phyloP scores from a whole-genome alignment of 1,140 invertebrate genomes.

The Bathynomus jamesi region DNA sequence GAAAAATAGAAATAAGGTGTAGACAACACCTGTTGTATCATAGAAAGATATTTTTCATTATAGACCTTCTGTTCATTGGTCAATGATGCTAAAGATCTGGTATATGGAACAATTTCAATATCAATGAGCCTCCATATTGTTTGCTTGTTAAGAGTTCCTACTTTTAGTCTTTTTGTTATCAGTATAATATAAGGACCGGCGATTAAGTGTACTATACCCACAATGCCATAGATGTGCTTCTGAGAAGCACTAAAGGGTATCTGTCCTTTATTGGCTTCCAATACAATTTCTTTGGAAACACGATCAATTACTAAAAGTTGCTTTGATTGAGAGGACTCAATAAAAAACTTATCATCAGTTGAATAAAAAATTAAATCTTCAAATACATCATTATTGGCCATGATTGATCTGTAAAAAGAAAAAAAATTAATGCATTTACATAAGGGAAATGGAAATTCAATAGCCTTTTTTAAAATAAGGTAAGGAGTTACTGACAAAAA shows the following conservation, averaged over 20 bases:
- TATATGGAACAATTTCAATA: conserved; percentile 79
- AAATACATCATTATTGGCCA: conserved; percentile 20
- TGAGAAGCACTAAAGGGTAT: conserved; percentile 36
- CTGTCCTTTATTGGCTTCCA: conserved; percentile 51
- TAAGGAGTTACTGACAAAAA: no score
- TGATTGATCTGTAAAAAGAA: conserved; percentile 1
- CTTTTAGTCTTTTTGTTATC: conserved; percentile 71
- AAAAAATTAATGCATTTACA: no score
- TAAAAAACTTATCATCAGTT: conserved; percentile 33
- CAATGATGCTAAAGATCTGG: conserved; percentile 71
- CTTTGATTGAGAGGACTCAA: conserved; percentile 27
- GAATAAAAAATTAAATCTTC: conserved; percentile 33
- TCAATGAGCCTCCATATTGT: conserved; percentile 71
- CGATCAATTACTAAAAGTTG: conserved; percentile 63
- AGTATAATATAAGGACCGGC: conserved; percentile 83
- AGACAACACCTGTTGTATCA: conserved; percentile 69
- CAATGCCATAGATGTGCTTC: conserved; percentile 64
- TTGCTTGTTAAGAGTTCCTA: conserved; percentile 78
- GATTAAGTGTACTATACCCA: conserved; percentile 76
- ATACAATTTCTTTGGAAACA: conserved; percentile 55
- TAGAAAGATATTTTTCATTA: conserved; percentile 56
- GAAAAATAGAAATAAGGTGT: conserved; percentile 86
- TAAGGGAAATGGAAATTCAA: no score
- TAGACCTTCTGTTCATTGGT: conserved; percentile 62
- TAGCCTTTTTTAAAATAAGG: no score